A percentile compares a stretch with the other conserved stretches of the same genome.
These are phyloP conservation scores for Chalcosyrphus nemorum DNA, from an alignment of 2,888 invertebrate genomes.

Conservation along the genomic window DNA sequence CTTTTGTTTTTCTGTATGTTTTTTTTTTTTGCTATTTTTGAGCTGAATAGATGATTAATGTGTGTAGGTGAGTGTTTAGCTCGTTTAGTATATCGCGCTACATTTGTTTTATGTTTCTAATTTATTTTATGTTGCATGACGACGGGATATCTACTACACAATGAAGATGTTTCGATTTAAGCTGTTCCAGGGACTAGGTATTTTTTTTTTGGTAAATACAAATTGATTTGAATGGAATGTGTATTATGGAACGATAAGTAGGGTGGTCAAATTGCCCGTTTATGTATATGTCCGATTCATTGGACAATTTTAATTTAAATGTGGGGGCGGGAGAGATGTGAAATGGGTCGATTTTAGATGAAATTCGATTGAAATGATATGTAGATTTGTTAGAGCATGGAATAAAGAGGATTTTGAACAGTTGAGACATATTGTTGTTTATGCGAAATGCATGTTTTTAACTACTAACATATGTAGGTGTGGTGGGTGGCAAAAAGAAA, in stretches of 20 bases:
- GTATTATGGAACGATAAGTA: neutral
- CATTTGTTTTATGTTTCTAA: conserved; percentile 13
- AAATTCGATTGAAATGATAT: too few relatives aligned
- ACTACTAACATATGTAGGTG: too few relatives aligned
- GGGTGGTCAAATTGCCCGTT: neutral
- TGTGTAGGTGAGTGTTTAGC: conserved; percentile 16
- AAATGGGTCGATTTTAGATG: too few relatives aligned
- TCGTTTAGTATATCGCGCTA: conserved; percentile 20
- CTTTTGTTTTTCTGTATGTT: conserved; percentile 17
- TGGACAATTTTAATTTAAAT: too few relatives aligned
- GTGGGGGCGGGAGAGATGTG: too few relatives aligned
- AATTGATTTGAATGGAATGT: conserved; percentile 13
- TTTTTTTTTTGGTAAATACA: neutral
- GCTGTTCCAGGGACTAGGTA: conserved; percentile 17
- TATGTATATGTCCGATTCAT: neutral
- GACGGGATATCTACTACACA: neutral
- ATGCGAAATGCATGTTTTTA: too few relatives aligned
- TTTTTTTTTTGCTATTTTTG: neutral
- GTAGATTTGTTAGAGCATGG: too few relatives aligned
- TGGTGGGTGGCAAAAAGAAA: too few relatives aligned
- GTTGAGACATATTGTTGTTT: too few relatives aligned
- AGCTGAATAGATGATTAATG: conserved; percentile 42
- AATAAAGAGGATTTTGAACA: too few relatives aligned
- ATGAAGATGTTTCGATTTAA: conserved; percentile 30
- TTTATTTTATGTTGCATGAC: conserved; percentile 13